Percentiles rank a stretch among this genome's conserved stretches.
Evolutionary conservation across 2,888 invertebrate species (phyloP).

Genomic region (Sinelater perroti): DNA sequence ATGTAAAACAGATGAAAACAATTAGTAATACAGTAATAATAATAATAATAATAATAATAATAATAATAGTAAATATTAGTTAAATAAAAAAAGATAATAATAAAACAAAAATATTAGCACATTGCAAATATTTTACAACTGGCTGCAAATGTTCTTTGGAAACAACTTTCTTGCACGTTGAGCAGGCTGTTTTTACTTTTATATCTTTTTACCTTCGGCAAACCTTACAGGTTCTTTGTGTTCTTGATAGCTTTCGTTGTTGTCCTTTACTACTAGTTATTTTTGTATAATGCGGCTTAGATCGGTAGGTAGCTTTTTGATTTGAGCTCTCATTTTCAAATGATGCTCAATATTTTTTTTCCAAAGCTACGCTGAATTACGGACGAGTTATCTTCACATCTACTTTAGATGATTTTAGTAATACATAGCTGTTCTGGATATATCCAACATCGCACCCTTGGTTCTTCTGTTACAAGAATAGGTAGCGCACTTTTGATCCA

Average conservation of each 20-base stretch:
- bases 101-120: too few relatives aligned
- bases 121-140: slow-evolving; percentile 1
- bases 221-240: not conserved
- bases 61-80: too few relatives aligned
- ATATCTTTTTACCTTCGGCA: not conserved
- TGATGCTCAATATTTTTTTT: not conserved
- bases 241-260: not conserved
- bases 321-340: not conserved
- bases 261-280: not conserved
- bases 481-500: slow-evolving; percentile 18
- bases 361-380: not conserved
- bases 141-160: too few relatives aligned
- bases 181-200: not conserved
- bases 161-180: slow-evolving; percentile 1
- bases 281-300: too few relatives aligned
- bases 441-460: slow-evolving; percentile 9
- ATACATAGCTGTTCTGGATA: too few relatives aligned
- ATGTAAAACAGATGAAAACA: too few relatives aligned
- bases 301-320: too few relatives aligned
- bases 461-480: not conserved
- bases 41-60: too few relatives aligned
- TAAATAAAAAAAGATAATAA: too few relatives aligned
- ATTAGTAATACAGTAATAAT: too few relatives aligned
- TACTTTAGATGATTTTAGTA: slow-evolving; percentile 3
- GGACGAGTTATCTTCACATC: not conserved